A percentile compares a stretch with the other conserved stretches of the same genome.
These are phyloP conservation scores for Noctua janthe DNA, from an alignment of 2,888 invertebrate species.

Conservation along the genomic window DNA sequence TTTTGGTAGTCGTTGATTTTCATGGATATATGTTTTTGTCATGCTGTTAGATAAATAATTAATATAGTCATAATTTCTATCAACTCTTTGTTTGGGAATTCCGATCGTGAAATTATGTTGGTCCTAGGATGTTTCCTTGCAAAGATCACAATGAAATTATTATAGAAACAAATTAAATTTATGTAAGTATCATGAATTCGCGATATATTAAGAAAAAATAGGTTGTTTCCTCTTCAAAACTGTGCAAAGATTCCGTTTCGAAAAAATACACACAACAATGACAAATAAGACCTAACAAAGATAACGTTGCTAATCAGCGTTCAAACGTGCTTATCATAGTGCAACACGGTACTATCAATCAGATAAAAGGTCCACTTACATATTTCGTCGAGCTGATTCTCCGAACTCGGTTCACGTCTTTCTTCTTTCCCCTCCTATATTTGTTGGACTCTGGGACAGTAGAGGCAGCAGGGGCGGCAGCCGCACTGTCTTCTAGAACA, in stretches of 20 bases:
- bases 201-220: not conserved
- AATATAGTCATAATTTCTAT: not conserved
- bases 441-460: constrained; percentile 74
- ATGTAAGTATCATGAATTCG: not conserved
- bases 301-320: constrained; percentile 51
- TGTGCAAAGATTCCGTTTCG: not conserved
- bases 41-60: not conserved
- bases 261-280: constrained; percentile 50
- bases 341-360: constrained; percentile 50
- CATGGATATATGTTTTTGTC: not conserved
- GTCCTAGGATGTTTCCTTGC: not conserved
- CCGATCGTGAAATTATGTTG: not conserved
- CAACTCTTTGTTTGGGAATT: not conserved
- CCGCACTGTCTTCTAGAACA: constrained; percentile 81
- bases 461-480: constrained; percentile 2
- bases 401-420: constrained; percentile 82
- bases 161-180: not conserved
- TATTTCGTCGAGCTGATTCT: constrained; percentile 89
- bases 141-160: not conserved
- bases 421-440: constrained; percentile 83
- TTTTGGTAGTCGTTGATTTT: not conserved
- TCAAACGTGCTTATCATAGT: constrained; percentile 50
- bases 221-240: constrained; percentile 4
- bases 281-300: constrained; percentile 44
- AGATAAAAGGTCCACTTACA: constrained; percentile 78